phyloP scores from a whole-genome alignment of 1,140 invertebrate species.

The Leptopilina clavipes region DNA sequence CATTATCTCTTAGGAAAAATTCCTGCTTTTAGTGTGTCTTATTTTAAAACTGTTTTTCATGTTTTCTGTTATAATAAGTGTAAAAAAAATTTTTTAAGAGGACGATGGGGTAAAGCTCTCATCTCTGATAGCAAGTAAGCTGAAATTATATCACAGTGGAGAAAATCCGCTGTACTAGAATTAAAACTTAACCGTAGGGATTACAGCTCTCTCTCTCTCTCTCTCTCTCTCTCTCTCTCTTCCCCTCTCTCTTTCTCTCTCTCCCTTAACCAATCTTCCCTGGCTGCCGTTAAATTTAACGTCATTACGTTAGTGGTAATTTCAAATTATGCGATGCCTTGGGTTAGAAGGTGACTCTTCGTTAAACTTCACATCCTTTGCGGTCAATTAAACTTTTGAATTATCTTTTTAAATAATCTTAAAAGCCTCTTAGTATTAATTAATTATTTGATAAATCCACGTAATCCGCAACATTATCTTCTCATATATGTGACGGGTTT shows the following conservation, averaged over 20 bases:
- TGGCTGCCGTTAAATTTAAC: constrained; percentile 38
- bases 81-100: not conserved
- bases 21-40: too few species aligned
- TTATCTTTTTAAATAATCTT: constrained; percentile 4
- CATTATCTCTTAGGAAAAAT: too few species aligned
- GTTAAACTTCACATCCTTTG: constrained; percentile 1
- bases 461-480: not conserved
- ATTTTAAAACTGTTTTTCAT: not conserved
- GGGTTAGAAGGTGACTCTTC: not conserved
- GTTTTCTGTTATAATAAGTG: not conserved
- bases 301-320: constrained; percentile 40
- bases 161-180: constrained; percentile 25
- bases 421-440: constrained; percentile 3
- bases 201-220: constrained; percentile 23
- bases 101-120: not conserved
- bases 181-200: constrained; percentile 40
- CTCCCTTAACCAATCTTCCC: constrained; percentile 21
- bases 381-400: not conserved
- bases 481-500: not conserved
- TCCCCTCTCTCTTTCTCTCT: not conserved
- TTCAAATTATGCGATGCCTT: constrained; percentile 36
- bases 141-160: constrained; percentile 18
- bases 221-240: constrained; percentile 2
- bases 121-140: constrained; percentile 16
- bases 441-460: constrained; percentile 6